A percentile compares a stretch with the other conserved stretches of the same genome.
Evolutionary conservation across 2,888 invertebrate species (phyloP).

Genomic region (Rotaria sp.): DNA sequence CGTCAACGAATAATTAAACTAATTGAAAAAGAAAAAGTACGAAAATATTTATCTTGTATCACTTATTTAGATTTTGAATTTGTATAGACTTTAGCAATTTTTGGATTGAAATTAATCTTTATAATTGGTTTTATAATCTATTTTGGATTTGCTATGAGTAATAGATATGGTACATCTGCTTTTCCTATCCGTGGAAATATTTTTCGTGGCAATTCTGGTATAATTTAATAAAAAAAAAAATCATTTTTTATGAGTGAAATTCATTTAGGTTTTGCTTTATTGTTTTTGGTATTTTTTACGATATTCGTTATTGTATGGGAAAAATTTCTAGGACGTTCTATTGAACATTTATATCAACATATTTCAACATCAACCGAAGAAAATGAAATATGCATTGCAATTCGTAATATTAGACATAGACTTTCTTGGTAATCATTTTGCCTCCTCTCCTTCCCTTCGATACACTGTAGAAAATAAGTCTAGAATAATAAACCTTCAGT

Average conservation of each 20-base stretch:
- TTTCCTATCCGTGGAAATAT: background rate
- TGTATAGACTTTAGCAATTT: background rate
- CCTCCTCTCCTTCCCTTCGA: too few species aligned
- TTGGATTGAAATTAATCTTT: background rate
- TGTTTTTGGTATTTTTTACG: background rate
- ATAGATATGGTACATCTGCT: background rate
- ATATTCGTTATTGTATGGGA: background rate
- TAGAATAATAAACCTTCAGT: too few species aligned
- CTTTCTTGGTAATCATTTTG: background rate
- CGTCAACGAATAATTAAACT: background rate
- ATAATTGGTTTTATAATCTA: background rate
- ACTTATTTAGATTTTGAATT: background rate
- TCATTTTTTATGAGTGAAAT: background rate
- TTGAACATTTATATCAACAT: background rate
- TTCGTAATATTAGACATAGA: too few species aligned
- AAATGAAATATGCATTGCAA: background rate
- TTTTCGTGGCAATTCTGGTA: constrained; percentile 1
- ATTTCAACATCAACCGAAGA: background rate
- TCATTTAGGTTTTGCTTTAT: background rate
- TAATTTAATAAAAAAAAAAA: background rate
- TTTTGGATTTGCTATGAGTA: background rate
- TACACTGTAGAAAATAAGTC: too few species aligned
- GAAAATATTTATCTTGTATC: background rate
- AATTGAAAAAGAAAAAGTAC: background rate
- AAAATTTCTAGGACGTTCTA: background rate